Evolutionary conservation across 2,888 invertebrate genomes (phyloP), one percentile per base, ranked within the genome.

Genomic region (Margaritifera margaritifera): DNA sequence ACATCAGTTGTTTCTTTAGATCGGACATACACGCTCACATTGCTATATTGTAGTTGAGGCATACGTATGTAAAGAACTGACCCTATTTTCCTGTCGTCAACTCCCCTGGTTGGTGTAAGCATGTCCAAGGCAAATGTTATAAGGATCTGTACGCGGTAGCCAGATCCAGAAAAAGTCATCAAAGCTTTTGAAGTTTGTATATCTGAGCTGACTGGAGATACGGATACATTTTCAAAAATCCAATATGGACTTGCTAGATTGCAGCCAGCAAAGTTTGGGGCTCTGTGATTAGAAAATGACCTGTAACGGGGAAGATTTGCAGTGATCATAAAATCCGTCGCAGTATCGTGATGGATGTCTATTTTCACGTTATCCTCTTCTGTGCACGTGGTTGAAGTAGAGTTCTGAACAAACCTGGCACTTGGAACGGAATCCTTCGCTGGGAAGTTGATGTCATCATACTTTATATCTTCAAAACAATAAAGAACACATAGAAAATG

Each of bases 341-440:
- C 67, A 15, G 62, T 67, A 2, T 71, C 69, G 59, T 82, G 79
- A 57, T 72, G 77, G 18, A 81, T 56, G 15, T 77, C 74, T 1
- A 82, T 66, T 58, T 78, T 72, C 25, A 79, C 61, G 63, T 80
- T 81, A 60, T 80, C 79, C 25, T 69, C 71, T 58, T 81, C 81
- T 15, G 79, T 69, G 61, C 81, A 81, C 27, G 71, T 66, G 0
- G 80, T 74, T 15, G 63, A 53, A 6, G 62, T 66, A 24, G 78
- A 78, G n/a, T 66, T 72, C 57, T 80, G 78, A 6, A 77, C 70
- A 54, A 80, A 75, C 42, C 59, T 73, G 18, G 72, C 78, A 51
- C 75, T 72, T 3, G 71, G 75, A 27, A 74, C 62, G 5, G 65
- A 60, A 56, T 75, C 73, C 20, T 63, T 42, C 20, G 63, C 67